Conservation (phyloP, 2,797 vertebrate genomes). For the Oreortyx pictus region DNA sequence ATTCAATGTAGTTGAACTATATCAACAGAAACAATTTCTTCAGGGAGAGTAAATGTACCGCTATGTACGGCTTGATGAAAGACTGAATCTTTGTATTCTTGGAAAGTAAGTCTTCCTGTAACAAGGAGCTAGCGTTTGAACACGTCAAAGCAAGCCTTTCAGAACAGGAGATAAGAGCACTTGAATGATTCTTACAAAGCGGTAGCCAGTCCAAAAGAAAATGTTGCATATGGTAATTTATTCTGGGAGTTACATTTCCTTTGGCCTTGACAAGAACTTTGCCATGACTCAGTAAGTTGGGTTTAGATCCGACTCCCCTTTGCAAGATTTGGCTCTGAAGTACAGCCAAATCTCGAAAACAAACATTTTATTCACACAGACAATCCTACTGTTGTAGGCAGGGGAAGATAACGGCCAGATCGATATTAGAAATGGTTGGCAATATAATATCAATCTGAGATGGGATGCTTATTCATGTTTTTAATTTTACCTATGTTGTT, state of each 20-base stretch:
- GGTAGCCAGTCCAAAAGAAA: constrained; percentile 46
- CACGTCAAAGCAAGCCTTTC: constrained; percentile 51
- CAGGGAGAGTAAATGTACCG: constrained; percentile 50
- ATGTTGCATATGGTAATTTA: constrained; percentile 7
- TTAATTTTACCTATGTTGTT: constrained; percentile 33
- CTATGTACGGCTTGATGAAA: constrained; percentile 56
- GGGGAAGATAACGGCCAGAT: neutral
- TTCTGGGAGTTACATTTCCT: constrained; percentile 31
- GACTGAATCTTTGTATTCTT: constrained; percentile 57
- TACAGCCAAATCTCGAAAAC: neutral
- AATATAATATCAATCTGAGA: neutral
- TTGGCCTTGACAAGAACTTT: constrained; percentile 28
- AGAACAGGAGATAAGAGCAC: constrained; percentile 61
- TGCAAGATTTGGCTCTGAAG: neutral
- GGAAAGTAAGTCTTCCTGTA: constrained; percentile 60
- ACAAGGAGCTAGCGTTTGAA: constrained; percentile 63
- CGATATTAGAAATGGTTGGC: accelerated
- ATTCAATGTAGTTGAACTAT: constrained; percentile 62
- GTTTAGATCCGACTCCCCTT: neutral
- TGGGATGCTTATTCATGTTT: constrained; percentile 24
- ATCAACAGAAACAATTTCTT: constrained; percentile 69
- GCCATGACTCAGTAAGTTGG: constrained; percentile 24
- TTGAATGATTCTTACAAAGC: constrained; percentile 49
- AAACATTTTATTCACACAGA: neutral
- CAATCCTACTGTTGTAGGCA: neutral